Percentiles rank a stretch among this genome's conserved stretches.
Conservation (phyloP, 2,113 vertebrate species). For the Amia ocellicauda region DNA sequence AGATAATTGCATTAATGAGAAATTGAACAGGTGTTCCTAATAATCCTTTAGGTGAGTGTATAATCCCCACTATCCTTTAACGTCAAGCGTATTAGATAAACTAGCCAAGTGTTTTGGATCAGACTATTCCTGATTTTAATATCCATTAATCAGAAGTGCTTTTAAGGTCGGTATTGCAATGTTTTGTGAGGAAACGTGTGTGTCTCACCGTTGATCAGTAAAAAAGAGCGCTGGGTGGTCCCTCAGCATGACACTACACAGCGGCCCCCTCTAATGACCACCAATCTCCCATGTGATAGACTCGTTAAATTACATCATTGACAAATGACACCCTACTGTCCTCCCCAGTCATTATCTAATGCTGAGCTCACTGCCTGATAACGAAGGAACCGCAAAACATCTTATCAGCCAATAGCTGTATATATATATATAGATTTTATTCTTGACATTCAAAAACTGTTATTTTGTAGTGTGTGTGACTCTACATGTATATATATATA, state of each 20-base stretch:
- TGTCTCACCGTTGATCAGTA: neutral
- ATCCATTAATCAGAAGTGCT: neutral
- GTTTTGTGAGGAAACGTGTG: neutral
- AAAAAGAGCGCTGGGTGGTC: neutral
- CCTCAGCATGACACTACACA: neutral
- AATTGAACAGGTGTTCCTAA: too few relatives aligned
- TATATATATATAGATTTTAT: too few relatives aligned
- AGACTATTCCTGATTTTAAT: neutral
- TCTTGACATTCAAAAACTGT: too few relatives aligned
- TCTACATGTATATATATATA: too few relatives aligned
- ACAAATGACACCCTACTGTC: neutral
- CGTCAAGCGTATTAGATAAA: neutral
- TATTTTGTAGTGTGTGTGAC: too few relatives aligned
- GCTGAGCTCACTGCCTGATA: neutral
- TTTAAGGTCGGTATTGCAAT: neutral
- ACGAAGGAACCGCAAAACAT: too few relatives aligned
- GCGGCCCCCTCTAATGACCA: neutral
- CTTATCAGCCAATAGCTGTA: too few relatives aligned
- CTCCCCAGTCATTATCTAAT: neutral
- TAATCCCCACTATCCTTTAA: neutral
- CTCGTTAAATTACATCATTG: neutral
- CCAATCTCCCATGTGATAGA: neutral
- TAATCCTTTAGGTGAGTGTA: too few relatives aligned
- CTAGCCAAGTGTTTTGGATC: neutral
- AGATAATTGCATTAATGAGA: too few relatives aligned